Evolutionary conservation across 2,797 vertebrate genomes (phyloP).

Genomic region (Catamblyrhynchus diadema): DNA sequence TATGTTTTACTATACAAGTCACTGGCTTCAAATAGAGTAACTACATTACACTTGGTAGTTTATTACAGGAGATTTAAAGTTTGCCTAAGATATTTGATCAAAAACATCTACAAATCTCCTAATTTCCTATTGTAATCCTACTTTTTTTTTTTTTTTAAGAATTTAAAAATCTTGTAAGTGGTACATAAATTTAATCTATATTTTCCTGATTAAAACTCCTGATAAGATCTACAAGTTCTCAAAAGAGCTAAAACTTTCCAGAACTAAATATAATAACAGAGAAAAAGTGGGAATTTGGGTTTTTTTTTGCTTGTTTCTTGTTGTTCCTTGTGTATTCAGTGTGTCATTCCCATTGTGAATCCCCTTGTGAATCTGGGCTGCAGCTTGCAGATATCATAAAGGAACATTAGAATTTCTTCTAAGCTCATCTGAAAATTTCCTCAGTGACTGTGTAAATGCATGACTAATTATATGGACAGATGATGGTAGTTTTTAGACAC

Average conservation of each 20-base stretch:
- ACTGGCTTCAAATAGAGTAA: not conserved
- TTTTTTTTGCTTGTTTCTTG: fast-evolving
- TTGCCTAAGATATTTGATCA: not conserved
- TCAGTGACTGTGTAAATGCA: not conserved
- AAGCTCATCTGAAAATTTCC: not conserved
- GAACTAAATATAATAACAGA: not conserved
- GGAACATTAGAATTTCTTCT: not conserved
- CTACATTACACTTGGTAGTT: not conserved
- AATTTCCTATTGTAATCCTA: not conserved
- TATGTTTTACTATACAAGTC: not conserved
- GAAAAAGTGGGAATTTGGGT: not conserved
- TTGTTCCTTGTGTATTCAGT: fast-evolving
- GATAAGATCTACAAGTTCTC: not conserved
- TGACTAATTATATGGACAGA: not conserved
- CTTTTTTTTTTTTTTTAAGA: not conserved
- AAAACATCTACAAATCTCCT: not conserved
- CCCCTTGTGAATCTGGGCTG: not conserved
- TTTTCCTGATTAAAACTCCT: not conserved
- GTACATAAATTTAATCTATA: not conserved
- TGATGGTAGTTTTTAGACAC: not conserved
- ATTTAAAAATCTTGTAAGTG: not conserved
- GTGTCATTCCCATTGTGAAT: not conserved
- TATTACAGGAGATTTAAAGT: not conserved
- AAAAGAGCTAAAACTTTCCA: not conserved
- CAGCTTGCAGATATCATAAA: not conserved